These are phyloP conservation scores for Asarcornis scutulata DNA, from an alignment of 2,113 vertebrate species.

Conservation along the genomic window DNA sequence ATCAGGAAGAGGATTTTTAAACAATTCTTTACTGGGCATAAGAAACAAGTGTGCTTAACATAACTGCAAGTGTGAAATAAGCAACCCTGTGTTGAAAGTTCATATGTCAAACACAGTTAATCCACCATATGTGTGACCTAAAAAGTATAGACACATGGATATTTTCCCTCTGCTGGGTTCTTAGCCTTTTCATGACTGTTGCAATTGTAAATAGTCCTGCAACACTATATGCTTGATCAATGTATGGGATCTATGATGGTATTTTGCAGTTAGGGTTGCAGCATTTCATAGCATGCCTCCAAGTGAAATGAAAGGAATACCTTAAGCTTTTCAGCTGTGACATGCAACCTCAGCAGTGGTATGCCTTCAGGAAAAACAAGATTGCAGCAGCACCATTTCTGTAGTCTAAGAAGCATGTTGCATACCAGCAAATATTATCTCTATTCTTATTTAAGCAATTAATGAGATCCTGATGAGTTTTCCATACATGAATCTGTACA, in stretches of 20 bases:
- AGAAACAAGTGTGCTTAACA: conserved; percentile 22
- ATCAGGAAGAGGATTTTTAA: conserved; percentile 15
- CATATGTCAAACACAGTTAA: conserved; percentile 10
- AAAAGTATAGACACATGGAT: conserved; percentile 30
- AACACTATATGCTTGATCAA: conserved; percentile 21
- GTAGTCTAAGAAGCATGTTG: not conserved
- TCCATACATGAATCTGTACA: rapidly evolving
- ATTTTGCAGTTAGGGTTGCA: conserved; percentile 45
- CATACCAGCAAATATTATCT: not conserved
- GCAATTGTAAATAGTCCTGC: not conserved
- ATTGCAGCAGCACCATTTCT: not conserved
- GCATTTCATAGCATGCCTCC: not conserved
- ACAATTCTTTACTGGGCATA: not conserved
- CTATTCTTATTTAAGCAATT: rapidly evolving
- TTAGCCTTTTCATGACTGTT: conserved; percentile 25
- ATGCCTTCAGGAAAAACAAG: not conserved
- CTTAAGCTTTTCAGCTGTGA: conserved; percentile 35
- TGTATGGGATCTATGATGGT: conserved; percentile 3
- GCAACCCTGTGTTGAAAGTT: conserved; percentile 35
- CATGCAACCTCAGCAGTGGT: not conserved
- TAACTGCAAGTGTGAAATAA: conserved; percentile 25
- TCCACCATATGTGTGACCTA: conserved; percentile 36
- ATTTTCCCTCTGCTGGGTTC: conserved; percentile 18
- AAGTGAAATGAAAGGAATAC: conserved; percentile 26
- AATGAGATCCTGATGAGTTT: not conserved